Evolutionary conservation across 2,797 vertebrate genomes (phyloP).

Genomic region (Cyclura pinguis): DNA sequence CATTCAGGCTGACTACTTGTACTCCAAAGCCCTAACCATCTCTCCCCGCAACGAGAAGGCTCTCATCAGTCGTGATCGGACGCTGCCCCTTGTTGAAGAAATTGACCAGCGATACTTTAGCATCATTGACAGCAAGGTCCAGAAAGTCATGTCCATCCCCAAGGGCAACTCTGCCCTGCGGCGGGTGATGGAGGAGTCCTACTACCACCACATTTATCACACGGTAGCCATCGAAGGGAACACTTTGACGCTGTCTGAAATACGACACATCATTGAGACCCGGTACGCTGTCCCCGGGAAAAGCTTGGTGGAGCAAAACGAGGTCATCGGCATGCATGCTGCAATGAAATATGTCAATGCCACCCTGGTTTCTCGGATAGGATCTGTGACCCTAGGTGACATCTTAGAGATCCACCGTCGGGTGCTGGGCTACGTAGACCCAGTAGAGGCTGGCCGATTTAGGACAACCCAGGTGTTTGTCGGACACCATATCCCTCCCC

Average conservation of each 20-base stretch:
- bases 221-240: constrained; percentile 98
- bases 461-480: constrained; percentile 93
- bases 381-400: constrained; percentile 84
- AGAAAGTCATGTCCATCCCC: constrained; percentile 94
- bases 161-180: constrained; percentile 94
- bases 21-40: constrained; percentile 91
- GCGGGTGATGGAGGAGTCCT: constrained; percentile 96
- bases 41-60: constrained; percentile 92
- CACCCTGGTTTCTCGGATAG: constrained; percentile 88
- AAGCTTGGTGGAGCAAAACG: constrained; percentile 95
- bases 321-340: constrained; percentile 93
- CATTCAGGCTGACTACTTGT: constrained; percentile 93
- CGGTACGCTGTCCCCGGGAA: constrained; percentile 94
- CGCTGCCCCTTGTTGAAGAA: constrained; percentile 94
- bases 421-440: constrained; percentile 94
- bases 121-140: constrained; percentile 94
- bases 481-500: constrained; percentile 94
- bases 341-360: constrained; percentile 96
- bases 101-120: constrained; percentile 96
- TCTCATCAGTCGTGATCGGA: constrained; percentile 91
- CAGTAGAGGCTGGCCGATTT: constrained; percentile 91
- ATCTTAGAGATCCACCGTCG: constrained; percentile 93
- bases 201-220: constrained; percentile 99
- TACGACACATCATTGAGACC: constrained; percentile 96
- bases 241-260: constrained; percentile 94